These are phyloP conservation scores for Brachyopa scutellaris DNA, from an alignment of 2,888 invertebrate genomes.

Conservation along the genomic window DNA sequence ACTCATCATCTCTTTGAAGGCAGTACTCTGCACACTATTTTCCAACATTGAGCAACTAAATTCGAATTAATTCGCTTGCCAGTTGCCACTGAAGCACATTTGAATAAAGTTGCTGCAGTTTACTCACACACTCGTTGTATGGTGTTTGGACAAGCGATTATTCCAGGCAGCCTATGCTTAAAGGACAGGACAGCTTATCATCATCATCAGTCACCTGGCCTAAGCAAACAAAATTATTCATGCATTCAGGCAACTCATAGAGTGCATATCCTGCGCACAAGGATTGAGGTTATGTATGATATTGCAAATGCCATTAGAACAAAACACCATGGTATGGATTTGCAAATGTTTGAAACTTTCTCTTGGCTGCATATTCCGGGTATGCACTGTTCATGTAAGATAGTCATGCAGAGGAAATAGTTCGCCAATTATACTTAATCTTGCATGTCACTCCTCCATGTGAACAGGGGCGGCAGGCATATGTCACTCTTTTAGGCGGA, in stretches of 20 bases:
- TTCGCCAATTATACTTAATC: constrained; percentile 6
- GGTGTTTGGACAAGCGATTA: constrained; percentile 24
- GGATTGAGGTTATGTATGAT: constrained; percentile 64
- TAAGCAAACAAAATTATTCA: constrained; percentile 60
- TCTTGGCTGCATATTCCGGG: background rate
- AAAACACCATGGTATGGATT: background rate
- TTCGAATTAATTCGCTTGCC: constrained; percentile 52
- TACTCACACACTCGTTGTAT: background rate
- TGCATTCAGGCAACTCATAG: constrained; percentile 56
- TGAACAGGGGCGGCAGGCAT: constrained; percentile 12
- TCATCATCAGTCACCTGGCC: constrained; percentile 62
- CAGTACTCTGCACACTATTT: background rate
- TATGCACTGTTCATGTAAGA: constrained; percentile 8
- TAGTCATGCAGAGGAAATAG: constrained; percentile 23
- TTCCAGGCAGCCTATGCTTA: constrained; percentile 2
- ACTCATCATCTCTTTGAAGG: background rate
- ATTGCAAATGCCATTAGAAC: constrained; percentile 56
- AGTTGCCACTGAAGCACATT: background rate
- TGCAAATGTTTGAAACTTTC: constrained; percentile 45
- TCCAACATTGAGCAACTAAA: background rate
- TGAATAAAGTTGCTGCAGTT: constrained; percentile 17
- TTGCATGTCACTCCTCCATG: background rate
- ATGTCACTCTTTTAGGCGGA: background rate
- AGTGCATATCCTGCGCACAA: constrained; percentile 42
- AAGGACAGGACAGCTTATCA: constrained; percentile 32